A percentile compares a stretch with the other conserved stretches of the same genome.
Evolutionary conservation across 2,113 vertebrate species (phyloP).

Genomic region (Amphilophus citrinellus): DNA sequence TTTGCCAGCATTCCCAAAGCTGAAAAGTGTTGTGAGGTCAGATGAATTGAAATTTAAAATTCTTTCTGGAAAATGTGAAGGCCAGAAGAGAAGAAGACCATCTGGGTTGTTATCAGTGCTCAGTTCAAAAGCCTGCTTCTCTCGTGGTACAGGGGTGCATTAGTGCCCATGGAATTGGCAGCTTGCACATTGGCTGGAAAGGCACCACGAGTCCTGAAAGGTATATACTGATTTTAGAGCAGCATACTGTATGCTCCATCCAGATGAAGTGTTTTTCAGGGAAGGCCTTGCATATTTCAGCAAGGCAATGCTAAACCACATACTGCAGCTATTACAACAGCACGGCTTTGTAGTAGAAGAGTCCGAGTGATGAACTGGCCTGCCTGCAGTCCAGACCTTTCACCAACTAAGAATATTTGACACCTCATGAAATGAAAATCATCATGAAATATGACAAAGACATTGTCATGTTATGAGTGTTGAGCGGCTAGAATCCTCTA

Average conservation of each 20-base stretch:
- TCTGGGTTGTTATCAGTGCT: not conserved
- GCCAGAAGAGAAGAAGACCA: not conserved
- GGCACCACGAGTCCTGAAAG: no score
- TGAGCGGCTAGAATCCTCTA: not conserved
- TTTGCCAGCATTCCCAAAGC: not conserved
- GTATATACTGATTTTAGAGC: no score
- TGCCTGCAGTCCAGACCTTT: not conserved
- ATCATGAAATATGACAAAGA: not conserved
- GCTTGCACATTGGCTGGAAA: no score
- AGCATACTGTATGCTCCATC: no score
- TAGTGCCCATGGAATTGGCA: no score
- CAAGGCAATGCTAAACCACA: not conserved
- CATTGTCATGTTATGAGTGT: no score
- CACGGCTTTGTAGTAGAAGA: not conserved
- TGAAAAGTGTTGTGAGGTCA: not conserved
- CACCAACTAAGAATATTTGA: not conserved
- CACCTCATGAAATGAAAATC: not conserved
- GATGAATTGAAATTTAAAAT: not conserved
- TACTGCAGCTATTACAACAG: not conserved
- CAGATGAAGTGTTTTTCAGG: no score
- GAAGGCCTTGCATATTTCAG: not conserved
- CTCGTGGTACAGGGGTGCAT: not conserved
- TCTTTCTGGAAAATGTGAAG: not conserved
- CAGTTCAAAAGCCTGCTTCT: not conserved
- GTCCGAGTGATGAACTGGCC: not conserved